These are phyloP conservation scores for Lutra lutra DNA, from an alignment of 2,797 vertebrate genomes.

Conservation along the genomic window DNA sequence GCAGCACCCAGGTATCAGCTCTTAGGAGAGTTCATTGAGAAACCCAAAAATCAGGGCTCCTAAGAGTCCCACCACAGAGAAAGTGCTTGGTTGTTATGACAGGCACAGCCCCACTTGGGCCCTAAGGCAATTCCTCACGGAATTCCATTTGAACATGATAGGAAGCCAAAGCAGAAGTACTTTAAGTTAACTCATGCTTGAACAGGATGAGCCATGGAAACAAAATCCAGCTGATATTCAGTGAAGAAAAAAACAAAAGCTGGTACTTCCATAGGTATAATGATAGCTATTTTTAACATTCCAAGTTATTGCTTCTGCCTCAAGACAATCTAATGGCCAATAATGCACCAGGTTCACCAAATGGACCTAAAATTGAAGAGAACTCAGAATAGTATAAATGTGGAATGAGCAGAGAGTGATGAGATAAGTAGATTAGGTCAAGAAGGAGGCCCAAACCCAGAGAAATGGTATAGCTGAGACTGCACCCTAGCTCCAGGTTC, in stretches of 20 bases:
- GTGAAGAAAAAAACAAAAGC: background rate
- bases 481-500: background rate
- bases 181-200: background rate
- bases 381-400: background rate
- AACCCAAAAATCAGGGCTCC: background rate
- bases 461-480: background rate
- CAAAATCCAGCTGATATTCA: background rate
- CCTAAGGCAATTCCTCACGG: background rate
- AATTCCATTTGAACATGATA: background rate
- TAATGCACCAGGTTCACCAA: background rate
- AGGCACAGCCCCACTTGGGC: background rate
- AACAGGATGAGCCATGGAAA: background rate
- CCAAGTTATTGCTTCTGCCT: background rate
- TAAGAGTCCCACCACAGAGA: background rate
- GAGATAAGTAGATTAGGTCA: background rate
- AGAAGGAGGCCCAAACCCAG: background rate
- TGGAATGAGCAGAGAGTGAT: background rate
- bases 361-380: background rate
- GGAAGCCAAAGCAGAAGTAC: background rate
- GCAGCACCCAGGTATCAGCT: background rate
- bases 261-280: background rate
- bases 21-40: background rate
- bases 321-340: background rate
- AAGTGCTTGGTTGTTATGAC: slow-evolving; percentile 12
- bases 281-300: background rate